These are phyloP conservation scores for Ageneiosus marmoratus DNA, from an alignment of 2,113 vertebrate genomes.

Conservation along the genomic window DNA sequence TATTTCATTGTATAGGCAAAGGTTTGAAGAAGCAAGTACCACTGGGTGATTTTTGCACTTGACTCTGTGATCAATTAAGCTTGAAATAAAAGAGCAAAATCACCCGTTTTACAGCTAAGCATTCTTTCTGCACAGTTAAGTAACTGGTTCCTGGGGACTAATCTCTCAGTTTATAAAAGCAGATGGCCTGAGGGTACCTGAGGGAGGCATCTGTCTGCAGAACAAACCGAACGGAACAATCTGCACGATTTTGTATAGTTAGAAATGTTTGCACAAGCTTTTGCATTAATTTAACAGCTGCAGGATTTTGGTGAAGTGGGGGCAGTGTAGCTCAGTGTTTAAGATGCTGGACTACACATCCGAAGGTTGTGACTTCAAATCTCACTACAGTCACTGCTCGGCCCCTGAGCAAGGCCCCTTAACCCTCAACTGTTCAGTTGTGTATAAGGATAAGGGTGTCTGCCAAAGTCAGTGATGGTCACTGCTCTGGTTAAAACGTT, in stretches of 20 bases:
- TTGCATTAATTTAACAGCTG: background rate
- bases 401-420: too few species aligned
- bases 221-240: background rate
- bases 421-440: too few species aligned
- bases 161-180: background rate
- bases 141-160: background rate
- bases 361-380: too few species aligned
- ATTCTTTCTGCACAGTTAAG: background rate
- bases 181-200: background rate
- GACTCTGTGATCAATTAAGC: background rate
- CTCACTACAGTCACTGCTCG: too few species aligned
- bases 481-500: background rate
- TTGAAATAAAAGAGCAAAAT: background rate
- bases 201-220: background rate
- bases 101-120: background rate
- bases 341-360: too few species aligned
- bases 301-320: background rate
- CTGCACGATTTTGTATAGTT: too few species aligned
- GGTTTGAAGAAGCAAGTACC: background rate
- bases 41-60: background rate
- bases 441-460: too few species aligned
- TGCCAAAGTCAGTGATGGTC: background rate
- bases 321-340: too few species aligned
- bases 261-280: background rate
- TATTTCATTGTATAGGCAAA: background rate